phyloP scores from a whole-genome alignment of 2,797 vertebrate species.

The Sebastes kiyomatsui region DNA sequence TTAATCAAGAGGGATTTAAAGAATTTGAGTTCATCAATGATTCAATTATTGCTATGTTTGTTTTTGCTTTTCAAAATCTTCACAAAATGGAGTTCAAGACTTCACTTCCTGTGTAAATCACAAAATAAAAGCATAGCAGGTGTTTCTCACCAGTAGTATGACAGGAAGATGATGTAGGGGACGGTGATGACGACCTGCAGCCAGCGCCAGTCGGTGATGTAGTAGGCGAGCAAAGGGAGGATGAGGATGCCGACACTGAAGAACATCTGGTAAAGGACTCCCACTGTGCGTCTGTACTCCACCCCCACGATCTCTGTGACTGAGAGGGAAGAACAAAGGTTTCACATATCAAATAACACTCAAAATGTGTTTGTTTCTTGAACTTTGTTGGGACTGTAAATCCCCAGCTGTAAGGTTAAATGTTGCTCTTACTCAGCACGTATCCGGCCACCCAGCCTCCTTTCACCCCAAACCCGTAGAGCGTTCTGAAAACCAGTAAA shows the following conservation, averaged over 20 bases:
- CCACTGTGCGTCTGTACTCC: constrained; percentile 89
- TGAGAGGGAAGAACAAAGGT: constrained; percentile 48
- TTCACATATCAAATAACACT: background rate
- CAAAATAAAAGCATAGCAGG: background rate
- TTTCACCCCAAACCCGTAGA: constrained; percentile 93
- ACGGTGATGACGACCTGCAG: constrained; percentile 89
- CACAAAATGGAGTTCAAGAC: background rate
- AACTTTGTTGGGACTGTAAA: background rate
- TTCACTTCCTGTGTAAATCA: background rate
- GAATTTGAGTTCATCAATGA: background rate
- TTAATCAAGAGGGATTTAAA: background rate
- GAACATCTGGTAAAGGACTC: constrained; percentile 92
- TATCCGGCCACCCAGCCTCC: constrained; percentile 94
- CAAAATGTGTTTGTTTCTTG: background rate
- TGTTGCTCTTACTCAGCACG: constrained; percentile 87
- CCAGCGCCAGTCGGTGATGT: constrained; percentile 91
- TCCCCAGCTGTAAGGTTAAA: background rate
- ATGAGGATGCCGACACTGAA: constrained; percentile 93
- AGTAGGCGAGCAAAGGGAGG: constrained; percentile 92
- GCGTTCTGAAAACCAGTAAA: constrained; percentile 90
- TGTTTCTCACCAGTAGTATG: constrained; percentile 91
- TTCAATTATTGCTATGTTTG: background rate
- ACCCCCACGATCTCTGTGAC: constrained; percentile 96
- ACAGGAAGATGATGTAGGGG: constrained; percentile 91
- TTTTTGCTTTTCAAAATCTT: background rate